phyloP scores from a whole-genome alignment of 2,113 vertebrate genomes.

The Centrocercus urophasianus region DNA sequence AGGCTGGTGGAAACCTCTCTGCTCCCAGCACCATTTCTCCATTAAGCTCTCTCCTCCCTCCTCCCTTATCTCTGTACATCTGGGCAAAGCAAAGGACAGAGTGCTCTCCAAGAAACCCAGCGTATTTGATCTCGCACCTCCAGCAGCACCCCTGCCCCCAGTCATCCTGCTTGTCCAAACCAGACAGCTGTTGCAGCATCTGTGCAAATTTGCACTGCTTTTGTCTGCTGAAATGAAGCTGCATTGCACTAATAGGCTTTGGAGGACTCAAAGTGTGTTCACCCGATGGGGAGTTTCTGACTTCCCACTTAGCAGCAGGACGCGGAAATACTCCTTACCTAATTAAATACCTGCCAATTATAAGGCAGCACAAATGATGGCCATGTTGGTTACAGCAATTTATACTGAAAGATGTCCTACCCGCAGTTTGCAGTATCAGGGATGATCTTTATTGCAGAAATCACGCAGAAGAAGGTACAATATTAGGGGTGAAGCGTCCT shows the following conservation, averaged over 20 bases:
- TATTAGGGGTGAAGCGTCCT: background rate
- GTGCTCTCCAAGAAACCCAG: background rate
- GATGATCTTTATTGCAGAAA: background rate
- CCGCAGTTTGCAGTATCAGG: background rate
- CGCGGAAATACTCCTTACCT: background rate
- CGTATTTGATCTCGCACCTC: background rate
- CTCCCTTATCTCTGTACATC: background rate
- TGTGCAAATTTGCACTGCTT: background rate
- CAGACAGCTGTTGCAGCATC: conserved; percentile 49
- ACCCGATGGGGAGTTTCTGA: background rate
- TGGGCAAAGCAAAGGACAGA: background rate
- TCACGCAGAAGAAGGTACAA: background rate
- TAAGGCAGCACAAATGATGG: background rate
- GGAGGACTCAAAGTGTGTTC: background rate
- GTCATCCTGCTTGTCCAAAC: background rate
- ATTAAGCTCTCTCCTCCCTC: background rate
- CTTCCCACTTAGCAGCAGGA: conserved; percentile 9
- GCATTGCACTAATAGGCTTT: background rate
- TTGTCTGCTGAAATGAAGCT: background rate
- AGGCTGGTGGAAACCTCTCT: background rate
- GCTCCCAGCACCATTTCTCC: background rate
- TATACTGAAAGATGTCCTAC: background rate
- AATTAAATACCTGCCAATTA: conserved; percentile 62
- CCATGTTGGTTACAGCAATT: conserved; percentile 23
- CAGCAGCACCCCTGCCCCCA: background rate